phyloP scores from a whole-genome alignment of 2,113 vertebrate species.

The Thryonomys swinderianus region DNA sequence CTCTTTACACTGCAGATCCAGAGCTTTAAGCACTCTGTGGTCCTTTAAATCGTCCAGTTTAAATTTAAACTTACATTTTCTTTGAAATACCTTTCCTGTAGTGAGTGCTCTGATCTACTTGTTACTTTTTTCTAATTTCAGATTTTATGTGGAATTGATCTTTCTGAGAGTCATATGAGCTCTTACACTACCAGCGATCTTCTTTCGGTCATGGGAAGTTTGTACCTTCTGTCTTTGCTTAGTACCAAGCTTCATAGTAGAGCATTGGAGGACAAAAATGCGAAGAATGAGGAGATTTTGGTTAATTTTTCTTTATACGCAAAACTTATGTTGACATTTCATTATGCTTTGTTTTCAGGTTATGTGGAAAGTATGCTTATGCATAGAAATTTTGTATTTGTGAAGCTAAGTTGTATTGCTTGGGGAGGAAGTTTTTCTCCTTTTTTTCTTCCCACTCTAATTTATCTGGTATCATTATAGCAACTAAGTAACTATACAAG shows the following conservation, averaged over 20 bases:
- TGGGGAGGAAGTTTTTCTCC: background rate
- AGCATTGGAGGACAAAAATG: background rate
- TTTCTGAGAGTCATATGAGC: background rate
- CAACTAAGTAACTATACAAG: slow-evolving; percentile 39
- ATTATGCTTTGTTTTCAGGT: background rate
- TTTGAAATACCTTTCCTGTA: background rate
- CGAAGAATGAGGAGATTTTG: background rate
- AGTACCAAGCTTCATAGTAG: background rate
- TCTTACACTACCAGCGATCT: background rate
- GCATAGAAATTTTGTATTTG: background rate
- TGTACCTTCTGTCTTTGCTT: background rate
- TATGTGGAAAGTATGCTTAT: background rate
- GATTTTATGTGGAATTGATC: background rate
- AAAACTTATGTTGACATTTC: background rate
- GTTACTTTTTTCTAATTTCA: background rate
- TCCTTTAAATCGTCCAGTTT: no score
- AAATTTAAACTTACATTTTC: no score
- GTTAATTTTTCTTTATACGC: background rate
- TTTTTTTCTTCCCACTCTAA: slow-evolving; percentile 35
- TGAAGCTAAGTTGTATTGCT: background rate
- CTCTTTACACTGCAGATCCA: no score
- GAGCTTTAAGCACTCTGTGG: no score
- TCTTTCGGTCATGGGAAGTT: background rate
- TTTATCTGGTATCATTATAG: slow-evolving; percentile 45
- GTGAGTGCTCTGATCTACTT: background rate